Percentiles rank a stretch among this genome's conserved stretches.
Evolutionary conservation across 2,113 vertebrate genomes (phyloP).

Genomic region (Ginglymostoma cirratum): DNA sequence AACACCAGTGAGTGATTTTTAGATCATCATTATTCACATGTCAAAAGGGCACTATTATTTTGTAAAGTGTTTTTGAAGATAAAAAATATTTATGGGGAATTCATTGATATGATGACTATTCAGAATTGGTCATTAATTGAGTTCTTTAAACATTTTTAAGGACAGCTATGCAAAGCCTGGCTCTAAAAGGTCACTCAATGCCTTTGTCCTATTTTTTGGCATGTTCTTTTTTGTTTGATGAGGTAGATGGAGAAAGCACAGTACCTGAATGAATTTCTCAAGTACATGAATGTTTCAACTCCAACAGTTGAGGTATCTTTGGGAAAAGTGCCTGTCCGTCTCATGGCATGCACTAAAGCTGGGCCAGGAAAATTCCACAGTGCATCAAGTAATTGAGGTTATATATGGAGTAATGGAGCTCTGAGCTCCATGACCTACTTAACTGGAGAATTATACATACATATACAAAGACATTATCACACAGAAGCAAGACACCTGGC

Average conservation of each 20-base stretch:
- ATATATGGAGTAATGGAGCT: neutral
- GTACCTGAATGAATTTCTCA: neutral
- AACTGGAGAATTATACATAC: no score
- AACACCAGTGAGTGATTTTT: no score
- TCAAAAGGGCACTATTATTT: neutral
- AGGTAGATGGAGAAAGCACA: neutral
- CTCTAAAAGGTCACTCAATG: neutral
- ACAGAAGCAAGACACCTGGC: no score
- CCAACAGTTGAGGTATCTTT: no score
- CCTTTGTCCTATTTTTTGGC: neutral
- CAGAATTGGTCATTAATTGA: neutral
- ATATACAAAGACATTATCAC: no score
- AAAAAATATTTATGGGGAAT: neutral
- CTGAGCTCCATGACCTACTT: no score
- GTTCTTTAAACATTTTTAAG: neutral
- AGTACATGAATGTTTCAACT: neutral
- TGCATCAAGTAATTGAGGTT: neutral
- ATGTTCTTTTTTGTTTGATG: neutral
- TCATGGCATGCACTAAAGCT: neutral
- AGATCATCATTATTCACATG: no score
- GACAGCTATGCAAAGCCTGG: neutral
- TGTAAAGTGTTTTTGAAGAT: neutral
- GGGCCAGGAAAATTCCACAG: neutral
- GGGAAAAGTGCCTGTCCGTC: neutral
- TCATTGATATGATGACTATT: neutral